Percentiles rank a stretch among this genome's conserved stretches.
These are phyloP conservation scores for Agrilus mali DNA, from an alignment of 2,888 invertebrate genomes.

Conservation along the genomic window DNA sequence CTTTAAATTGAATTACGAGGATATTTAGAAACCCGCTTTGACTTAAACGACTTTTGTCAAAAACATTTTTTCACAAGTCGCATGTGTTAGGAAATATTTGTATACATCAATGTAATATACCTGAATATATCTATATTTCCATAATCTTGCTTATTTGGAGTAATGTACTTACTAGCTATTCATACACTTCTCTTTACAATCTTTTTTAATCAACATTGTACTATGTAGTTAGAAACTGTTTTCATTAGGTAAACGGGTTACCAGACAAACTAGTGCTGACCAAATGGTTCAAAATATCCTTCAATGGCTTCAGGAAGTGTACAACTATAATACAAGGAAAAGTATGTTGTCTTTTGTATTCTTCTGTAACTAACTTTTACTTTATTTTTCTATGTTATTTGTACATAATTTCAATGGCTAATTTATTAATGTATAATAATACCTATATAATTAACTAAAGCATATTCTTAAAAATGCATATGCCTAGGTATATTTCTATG, in stretches of 20 bases:
- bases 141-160: background rate
- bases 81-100: too few species aligned
- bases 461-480: too few species aligned
- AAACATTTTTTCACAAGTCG: too few species aligned
- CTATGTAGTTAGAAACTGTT: background rate
- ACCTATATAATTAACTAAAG: too few species aligned
- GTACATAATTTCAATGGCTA: too few species aligned
- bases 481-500: too few species aligned
- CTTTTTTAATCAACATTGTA: background rate
- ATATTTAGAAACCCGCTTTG: too few species aligned
- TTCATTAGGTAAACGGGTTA: conserved; percentile 23
- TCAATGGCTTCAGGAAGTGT: conserved; percentile 62
- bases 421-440: too few species aligned
- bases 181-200: background rate
- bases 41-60: too few species aligned
- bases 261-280: conserved; percentile 46
- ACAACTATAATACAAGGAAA: conserved; percentile 45
- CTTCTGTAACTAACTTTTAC: too few species aligned
- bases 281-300: conserved; percentile 64
- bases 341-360: conserved; percentile 27
- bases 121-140: background rate
- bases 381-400: too few species aligned
- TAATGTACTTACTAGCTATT: background rate
- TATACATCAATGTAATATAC: conserved; percentile 5
- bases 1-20: too few species aligned